phyloP scores from a whole-genome alignment of 2,888 invertebrate genomes.

The Chrysolina haemoptera region DNA sequence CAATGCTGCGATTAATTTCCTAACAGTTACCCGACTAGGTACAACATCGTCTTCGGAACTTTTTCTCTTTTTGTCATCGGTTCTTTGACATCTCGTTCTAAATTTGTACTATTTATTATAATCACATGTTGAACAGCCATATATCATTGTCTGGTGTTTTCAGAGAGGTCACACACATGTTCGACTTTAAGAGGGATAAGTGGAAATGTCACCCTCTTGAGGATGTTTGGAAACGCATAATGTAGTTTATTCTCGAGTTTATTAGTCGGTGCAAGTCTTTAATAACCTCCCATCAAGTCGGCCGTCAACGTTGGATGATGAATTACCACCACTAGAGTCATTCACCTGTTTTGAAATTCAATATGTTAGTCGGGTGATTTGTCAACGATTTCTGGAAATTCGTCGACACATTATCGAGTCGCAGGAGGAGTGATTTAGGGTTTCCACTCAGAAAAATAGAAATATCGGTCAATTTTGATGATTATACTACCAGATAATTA shows the following conservation, averaged over 20 bases:
- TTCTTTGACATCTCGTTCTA: background rate
- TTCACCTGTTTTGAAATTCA: slow-evolving; percentile 33
- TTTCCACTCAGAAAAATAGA: background rate
- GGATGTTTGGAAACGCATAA: slow-evolving; percentile 31
- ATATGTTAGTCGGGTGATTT: slow-evolving; percentile 18
- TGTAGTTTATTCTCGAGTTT: slow-evolving; percentile 28
- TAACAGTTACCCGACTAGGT: too few relatives aligned
- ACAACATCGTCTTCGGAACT: too few relatives aligned
- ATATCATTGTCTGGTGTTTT: slow-evolving; percentile 18
- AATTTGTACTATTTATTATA: slow-evolving; percentile 10
- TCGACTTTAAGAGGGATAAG: slow-evolving; percentile 16
- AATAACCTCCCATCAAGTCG: slow-evolving; percentile 24
- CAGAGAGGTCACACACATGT: slow-evolving; percentile 15
- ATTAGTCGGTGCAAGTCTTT: slow-evolving; percentile 24
- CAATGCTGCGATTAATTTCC: too few relatives aligned
- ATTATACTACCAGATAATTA: too few relatives aligned
- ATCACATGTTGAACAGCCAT: slow-evolving; percentile 26
- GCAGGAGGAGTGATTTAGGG: background rate
- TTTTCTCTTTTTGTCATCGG: too few relatives aligned
- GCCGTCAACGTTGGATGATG: slow-evolving; percentile 15
- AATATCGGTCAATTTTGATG: background rate
- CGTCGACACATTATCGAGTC: slow-evolving; percentile 14
- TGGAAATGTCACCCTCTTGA: slow-evolving; percentile 33
- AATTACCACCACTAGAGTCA: slow-evolving; percentile 9
- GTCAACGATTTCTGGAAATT: slow-evolving; percentile 3